These are phyloP conservation scores for Spodoptera exigua DNA, from an alignment of 2,888 invertebrate genomes.

Conservation along the genomic window DNA sequence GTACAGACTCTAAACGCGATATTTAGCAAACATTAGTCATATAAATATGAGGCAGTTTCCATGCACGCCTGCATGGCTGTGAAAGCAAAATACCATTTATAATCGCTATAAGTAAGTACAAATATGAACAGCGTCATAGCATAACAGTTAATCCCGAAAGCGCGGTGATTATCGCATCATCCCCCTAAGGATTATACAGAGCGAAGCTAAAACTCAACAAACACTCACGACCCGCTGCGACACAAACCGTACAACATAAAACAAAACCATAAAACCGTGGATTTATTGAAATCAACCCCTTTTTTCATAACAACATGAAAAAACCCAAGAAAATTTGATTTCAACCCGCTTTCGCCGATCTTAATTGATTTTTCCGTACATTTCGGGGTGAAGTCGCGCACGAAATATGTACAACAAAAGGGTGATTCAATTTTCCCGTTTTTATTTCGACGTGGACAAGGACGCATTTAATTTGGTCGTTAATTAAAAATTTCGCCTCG, in stretches of 20 bases:
- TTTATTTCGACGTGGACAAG: constrained; percentile 58
- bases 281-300: constrained; percentile 29
- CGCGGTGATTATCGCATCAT: constrained; percentile 35
- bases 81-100: not conserved
- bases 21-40: too few species aligned
- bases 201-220: constrained; percentile 22
- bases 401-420: constrained; percentile 48
- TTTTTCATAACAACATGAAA: constrained; percentile 19
- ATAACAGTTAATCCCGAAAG: constrained; percentile 31
- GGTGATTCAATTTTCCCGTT: constrained; percentile 60
- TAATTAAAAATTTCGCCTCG: constrained; percentile 74
- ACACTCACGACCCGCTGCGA: constrained; percentile 17
- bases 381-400: constrained; percentile 29
- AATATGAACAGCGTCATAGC: constrained; percentile 18
- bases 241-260: constrained; percentile 1
- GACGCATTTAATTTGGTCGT: constrained; percentile 64
- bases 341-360: constrained; percentile 37
- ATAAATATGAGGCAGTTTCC: too few species aligned
- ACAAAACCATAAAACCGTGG: constrained; percentile 9
- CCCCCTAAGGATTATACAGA: constrained; percentile 32
- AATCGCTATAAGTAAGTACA: constrained; percentile 18
- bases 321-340: constrained; percentile 36
- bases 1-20: too few species aligned
- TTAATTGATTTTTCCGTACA: constrained; percentile 50
- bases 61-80: too few species aligned